Base-by-base conservation (phyloP, 2,888 invertebrate genomes). In the Parascotia fuliginaria region DNA sequence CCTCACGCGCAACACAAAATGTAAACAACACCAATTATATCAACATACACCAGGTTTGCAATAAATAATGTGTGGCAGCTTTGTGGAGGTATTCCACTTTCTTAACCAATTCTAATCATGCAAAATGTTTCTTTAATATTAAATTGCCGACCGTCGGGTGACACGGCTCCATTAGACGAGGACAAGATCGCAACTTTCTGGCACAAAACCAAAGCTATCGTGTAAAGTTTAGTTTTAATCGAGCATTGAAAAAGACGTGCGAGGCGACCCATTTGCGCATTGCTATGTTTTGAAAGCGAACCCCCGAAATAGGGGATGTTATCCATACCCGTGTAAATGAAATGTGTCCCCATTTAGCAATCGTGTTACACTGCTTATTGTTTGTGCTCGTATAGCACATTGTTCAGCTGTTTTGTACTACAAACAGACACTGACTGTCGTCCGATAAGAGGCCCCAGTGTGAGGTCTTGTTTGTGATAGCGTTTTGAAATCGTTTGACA, bases 381-480 rank as follows among this genome's bases (percentile, higher is more conserved):
- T 85, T 76, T 76, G 73, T 60, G 74, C 60, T 75, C 73, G 60
- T 69, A 70, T 74, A 66, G 70, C 64, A 75, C 74, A 79, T 80
- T 82, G 81, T 80, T 81, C 65, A 61, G 70, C 69, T 66, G 74
- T 71, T 75, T 74, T 73, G 73, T 71, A 71, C 73, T 64, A 73
- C 77, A 82, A 83, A 83, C 80, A 85, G 70, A 73, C 72, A 70
- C 59, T 67, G 80, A 73, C 68, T 79, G 75, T 61, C 64, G 70
- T 47, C 73, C 67, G 83, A 83, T 84, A 85, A 85, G 78, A 77
- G 65, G 52, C 52, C 70, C 70, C 60, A 54, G 70, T 49, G 48
- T 52, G 60, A 64, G 57, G 61, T 68, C 66, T 68, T 58, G 51
- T 54, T 67, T 60, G 52, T 53, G 59, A 59, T 64, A 58, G 58